These are phyloP conservation scores for Mormyrops attenuatus DNA, from an alignment of 2,797 vertebrate genomes.

Conservation along the genomic window DNA sequence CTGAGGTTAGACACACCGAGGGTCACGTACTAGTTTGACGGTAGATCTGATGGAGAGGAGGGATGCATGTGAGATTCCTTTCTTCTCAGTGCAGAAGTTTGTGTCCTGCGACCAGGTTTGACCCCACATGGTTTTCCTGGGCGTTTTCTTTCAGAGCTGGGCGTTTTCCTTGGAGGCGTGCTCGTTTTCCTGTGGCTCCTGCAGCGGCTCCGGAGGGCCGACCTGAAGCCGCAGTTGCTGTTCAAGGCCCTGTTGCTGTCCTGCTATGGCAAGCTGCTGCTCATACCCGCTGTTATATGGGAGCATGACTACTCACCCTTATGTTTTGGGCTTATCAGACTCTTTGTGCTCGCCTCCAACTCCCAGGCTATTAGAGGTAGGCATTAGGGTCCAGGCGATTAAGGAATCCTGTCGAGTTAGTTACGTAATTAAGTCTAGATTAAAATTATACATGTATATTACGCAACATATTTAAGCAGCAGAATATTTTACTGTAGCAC, in stretches of 20 bases:
- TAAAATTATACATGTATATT: not conserved
- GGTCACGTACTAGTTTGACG: not conserved
- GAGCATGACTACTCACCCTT: conserved; percentile 87
- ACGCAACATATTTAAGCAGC: not conserved
- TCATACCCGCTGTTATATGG: conserved; percentile 95
- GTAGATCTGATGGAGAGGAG: not conserved
- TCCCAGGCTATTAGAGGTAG: conserved; percentile 85
- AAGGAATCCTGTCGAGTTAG: not conserved
- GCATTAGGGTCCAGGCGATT: not conserved
- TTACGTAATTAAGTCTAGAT: not conserved
- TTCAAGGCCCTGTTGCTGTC: conserved; percentile 85
- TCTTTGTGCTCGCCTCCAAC: conserved; percentile 90
- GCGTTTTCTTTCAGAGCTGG: conserved; percentile 66
- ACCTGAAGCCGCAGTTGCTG: conserved; percentile 59
- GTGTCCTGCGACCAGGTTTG: not conserved
- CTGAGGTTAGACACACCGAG: not conserved
- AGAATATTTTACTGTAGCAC: not conserved
- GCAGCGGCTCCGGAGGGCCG: conserved; percentile 46
- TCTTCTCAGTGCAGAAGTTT: not conserved
- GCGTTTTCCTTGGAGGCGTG: conserved; percentile 74
- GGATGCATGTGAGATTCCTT: not conserved
- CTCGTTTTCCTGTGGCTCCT: conserved; percentile 70
- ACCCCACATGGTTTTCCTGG: not conserved
- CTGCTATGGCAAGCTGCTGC: conserved; percentile 87
- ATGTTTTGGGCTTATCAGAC: conserved; percentile 82